Evolutionary conservation across 53 echinoderm and acorn worm genomes (phyloP).

Genomic region (Temnopleurus reevesii): DNA sequence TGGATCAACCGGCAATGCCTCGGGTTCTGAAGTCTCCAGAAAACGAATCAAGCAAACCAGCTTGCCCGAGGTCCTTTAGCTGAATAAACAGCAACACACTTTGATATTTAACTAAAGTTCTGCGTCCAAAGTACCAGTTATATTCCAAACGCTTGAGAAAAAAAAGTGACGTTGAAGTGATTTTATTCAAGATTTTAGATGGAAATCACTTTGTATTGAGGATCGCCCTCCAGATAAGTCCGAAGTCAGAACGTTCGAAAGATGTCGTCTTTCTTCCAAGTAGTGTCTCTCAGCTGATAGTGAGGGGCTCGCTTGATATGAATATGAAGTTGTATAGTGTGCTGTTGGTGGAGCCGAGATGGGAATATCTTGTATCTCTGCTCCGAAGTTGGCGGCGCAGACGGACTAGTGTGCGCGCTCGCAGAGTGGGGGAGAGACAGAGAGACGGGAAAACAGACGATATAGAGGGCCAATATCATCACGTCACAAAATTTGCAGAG

Average conservation of each 20-base stretch:
- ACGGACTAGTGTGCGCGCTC: conserved; percentile 1
- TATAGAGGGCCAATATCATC: neutral
- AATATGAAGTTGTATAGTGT: neutral
- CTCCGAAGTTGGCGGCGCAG: conserved; percentile 10
- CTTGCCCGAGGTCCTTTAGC: neutral
- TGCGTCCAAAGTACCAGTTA: conserved; percentile 26
- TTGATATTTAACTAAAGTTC: neutral
- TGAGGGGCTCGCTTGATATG: neutral
- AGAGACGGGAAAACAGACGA: neutral
- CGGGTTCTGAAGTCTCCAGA: neutral
- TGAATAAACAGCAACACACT: neutral
- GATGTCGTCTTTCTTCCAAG: neutral
- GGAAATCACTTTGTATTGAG: neutral
- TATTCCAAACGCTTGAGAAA: neutral
- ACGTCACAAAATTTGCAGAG: neutral
- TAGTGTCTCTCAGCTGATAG: neutral
- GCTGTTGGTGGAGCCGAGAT: neutral
- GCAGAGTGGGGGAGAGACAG: no score
- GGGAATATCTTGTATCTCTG: neutral
- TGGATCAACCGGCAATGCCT: neutral
- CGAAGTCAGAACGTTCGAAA: neutral
- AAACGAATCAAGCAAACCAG: neutral
- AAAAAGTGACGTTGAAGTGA: neutral
- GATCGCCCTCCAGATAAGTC: no score
- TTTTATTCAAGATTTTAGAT: neutral